Evolutionary conservation across 92 coral and sea anemone species (phyloP).

Genomic region (Parazoanthus swiftii): DNA sequence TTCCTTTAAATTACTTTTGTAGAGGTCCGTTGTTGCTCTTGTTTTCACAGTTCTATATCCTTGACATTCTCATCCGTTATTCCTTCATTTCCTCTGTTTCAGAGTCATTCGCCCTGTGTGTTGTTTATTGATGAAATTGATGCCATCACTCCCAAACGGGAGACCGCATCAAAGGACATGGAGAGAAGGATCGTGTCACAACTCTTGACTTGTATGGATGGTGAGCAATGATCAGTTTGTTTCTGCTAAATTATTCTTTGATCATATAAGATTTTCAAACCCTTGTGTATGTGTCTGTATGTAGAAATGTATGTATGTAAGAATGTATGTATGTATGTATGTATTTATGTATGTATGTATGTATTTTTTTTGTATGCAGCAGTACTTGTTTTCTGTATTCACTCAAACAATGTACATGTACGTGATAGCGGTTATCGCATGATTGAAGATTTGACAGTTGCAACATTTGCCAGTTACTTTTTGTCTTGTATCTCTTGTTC

Average conservation of each 20-base stretch:
- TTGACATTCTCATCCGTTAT: neutral
- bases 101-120: conserved; percentile 92
- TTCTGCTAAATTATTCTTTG: neutral
- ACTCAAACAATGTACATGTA: no score
- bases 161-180: conserved; percentile 98
- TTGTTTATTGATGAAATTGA: conserved; percentile 95
- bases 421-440: no score
- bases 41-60: neutral
- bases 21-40: neutral
- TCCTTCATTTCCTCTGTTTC: neutral
- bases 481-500: no score
- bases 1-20: no score
- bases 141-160: conserved; percentile 96
- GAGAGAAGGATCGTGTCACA: conserved; percentile 96
- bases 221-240: conserved; percentile 38
- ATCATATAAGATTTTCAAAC: neutral
- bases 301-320: no score
- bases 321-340: no score
- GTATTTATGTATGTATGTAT: no score
- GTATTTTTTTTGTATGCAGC: no score
- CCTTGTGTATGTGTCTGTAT: neutral
- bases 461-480: no score
- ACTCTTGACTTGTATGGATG: conserved; percentile 94
- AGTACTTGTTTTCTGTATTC: no score
- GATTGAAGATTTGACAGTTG: no score